These are phyloP conservation scores for Sardinella longiceps DNA, from an alignment of 2,797 vertebrate species.

Conservation along the genomic window DNA sequence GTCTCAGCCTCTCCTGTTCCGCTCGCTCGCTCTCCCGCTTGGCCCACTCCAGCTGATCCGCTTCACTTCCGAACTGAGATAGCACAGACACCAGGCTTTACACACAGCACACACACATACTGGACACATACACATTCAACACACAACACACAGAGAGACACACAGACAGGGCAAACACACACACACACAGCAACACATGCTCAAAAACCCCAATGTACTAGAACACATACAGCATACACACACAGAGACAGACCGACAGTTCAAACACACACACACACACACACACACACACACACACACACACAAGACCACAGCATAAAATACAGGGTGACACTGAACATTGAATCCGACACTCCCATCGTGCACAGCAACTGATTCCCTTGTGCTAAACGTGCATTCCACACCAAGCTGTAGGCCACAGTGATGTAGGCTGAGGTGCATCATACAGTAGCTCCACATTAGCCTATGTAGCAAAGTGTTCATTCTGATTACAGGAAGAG, in stretches of 20 bases:
- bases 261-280: neutral
- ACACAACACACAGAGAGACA: neutral
- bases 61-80: conserved; percentile 92
- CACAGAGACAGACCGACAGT: neutral
- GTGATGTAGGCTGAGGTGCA: neutral
- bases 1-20: conserved; percentile 86
- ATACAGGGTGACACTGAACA: neutral
- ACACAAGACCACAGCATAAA: neutral
- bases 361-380: neutral
- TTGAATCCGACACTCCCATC: neutral
- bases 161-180: too few relatives aligned
- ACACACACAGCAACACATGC: neutral
- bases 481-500: neutral
- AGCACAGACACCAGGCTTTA: conserved; percentile 10
- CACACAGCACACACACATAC: conserved; percentile 17
- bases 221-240: neutral
- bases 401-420: neutral
- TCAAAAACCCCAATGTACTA: too few relatives aligned
- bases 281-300: neutral
- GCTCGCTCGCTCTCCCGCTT: conserved; percentile 90
- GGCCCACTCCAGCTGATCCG: conserved; percentile 93
- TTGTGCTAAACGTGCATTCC: neutral
- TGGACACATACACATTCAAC: neutral
- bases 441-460: neutral
- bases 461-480: neutral